These are phyloP conservation scores for Chrysogorgia sp. DNA, from an alignment of 92 coral and sea anemone species.

Conservation along the genomic window DNA sequence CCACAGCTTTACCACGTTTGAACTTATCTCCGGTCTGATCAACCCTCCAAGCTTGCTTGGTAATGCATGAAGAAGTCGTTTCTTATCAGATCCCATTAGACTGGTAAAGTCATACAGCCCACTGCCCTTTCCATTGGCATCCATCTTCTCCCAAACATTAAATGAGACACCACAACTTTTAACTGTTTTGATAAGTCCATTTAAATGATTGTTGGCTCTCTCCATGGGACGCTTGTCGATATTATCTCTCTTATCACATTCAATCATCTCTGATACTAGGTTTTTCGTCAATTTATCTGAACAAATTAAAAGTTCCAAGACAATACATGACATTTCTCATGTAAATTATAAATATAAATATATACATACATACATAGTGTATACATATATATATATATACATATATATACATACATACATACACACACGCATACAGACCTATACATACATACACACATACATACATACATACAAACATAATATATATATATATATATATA, in stretches of 20 bases:
- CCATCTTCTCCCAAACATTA: conserved; percentile 51
- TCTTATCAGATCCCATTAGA: conserved; percentile 51
- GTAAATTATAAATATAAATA: no score
- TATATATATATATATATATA: no score
- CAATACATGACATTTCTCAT: no score
- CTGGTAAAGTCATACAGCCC: conserved; percentile 52
- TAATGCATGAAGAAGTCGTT: conserved; percentile 8
- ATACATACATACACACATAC: no score
- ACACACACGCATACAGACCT: no score
- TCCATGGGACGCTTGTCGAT: conserved; percentile 32
- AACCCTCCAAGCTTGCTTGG: conserved; percentile 28
- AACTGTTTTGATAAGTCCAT: conserved; percentile 32
- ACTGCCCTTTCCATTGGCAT: conserved; percentile 49
- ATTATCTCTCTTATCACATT: conserved; percentile 36
- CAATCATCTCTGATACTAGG: conserved; percentile 31
- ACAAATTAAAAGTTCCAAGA: no score
- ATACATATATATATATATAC: no score
- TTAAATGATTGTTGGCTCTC: conserved; percentile 18
- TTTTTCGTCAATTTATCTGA: conserved; percentile 48
- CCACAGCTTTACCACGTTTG: conserved; percentile 25
- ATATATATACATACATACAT: no score
- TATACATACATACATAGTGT: no score
- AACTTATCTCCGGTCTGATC: conserved; percentile 25
- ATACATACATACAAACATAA: no score
- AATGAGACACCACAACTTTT: conserved; percentile 44